Conservation (phyloP, 2,888 invertebrate species). For the Caenorhabditis macrosperma region DNA sequence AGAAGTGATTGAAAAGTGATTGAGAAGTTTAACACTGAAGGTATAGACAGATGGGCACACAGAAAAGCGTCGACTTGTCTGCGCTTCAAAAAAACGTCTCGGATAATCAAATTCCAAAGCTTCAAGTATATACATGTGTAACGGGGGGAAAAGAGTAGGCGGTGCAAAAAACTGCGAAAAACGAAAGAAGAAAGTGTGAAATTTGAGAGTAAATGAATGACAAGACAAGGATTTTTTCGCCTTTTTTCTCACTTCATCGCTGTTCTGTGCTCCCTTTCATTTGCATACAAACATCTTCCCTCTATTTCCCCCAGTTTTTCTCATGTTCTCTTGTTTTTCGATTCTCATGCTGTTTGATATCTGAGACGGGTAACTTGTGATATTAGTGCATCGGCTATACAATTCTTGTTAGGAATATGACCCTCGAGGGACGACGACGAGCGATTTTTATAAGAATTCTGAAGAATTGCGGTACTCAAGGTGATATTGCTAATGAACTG, state of each 20-base stretch:
- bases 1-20: too few relatives aligned
- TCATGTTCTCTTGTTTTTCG: not conserved
- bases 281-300: not conserved
- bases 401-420: conserved; percentile 10
- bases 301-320: not conserved
- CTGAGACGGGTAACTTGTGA: not conserved
- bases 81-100: conserved; percentile 31
- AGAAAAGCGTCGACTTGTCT: not conserved
- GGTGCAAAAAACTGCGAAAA: conserved; percentile 26
- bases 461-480: too few relatives aligned
- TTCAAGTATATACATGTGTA: conserved; percentile 23
- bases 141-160: conserved; percentile 5
- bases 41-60: not conserved
- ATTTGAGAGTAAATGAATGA: conserved; percentile 46
- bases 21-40: not conserved
- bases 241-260: not conserved
- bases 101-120: conserved; percentile 40
- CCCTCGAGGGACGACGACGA: not conserved
- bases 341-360: conserved; percentile 5
- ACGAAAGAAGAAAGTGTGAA: conserved; percentile 29
- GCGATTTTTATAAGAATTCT: too few relatives aligned
- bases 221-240: conserved; percentile 25
- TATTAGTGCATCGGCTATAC: not conserved
- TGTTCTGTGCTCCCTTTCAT: conserved; percentile 22
- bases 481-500: too few relatives aligned